Base-by-base conservation (phyloP, 92 coral and sea anemone species). In the Chrysogorgia sp. region DNA sequence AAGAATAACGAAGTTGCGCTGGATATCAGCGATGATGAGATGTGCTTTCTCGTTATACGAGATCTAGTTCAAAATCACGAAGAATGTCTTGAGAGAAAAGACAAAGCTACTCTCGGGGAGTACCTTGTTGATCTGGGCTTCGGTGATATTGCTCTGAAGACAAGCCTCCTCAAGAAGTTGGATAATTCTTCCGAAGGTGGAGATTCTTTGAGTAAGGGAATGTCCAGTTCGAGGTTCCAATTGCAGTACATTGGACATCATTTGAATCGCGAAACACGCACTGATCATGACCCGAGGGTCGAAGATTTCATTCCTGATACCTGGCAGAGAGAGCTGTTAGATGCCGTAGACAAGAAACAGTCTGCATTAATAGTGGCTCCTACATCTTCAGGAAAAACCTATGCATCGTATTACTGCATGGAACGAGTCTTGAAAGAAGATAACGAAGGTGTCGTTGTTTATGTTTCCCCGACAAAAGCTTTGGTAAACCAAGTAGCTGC, bases 391-490 rank as follows among this genome's bases (percentile, higher is more conserved):
- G 93, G 93, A 2, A 89, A 89, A 65, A 89, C 93, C 2, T 89
- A 69, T 68, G 93, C 87, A 50, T 89, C 93, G 0, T 89, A 78
- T 25, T 89, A 89, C 83, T 89, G 93, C 72, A 89, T 89, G 90
- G 93, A 89, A 76, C 81, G 79, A 68, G 93, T 89, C 25, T 14
- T 89, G 25, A 62, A 74, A 71, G 84, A 83, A 24, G 82, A 84
- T 60, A 60, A 89, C 23, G 86, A 76, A 10, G 90, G 88, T 32
- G 90, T 89, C 58, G 90, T 89, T 62, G 90, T 89, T 32, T 89
- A 89, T 74, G 90, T 89, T 43, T 86, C 93, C 37, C 93, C 93
- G 0, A 89, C 93, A n/a, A 89, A 86, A 77, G 93, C 93, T 17
- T 52, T 89, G 52, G 93, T 89, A 7, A 89, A 89, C 63, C 90